Evolutionary conservation across 1,140 invertebrate genomes (phyloP).

Genomic region (Rhopalosiphum maidis): DNA sequence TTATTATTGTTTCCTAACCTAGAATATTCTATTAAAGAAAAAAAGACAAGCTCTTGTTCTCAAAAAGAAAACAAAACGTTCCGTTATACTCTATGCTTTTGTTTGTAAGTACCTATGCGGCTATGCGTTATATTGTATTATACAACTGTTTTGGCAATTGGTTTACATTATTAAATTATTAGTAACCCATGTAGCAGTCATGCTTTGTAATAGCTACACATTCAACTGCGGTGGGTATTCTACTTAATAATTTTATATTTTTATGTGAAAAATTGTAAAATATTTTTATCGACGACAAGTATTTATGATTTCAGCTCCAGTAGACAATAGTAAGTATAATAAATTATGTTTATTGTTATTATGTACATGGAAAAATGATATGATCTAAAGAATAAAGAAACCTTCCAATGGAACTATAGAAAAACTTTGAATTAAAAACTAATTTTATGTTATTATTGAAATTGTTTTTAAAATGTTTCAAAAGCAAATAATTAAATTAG

Average conservation of each 20-base stretch:
- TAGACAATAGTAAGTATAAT: neutral
- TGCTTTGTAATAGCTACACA: neutral
- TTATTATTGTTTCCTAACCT: constrained; percentile 2
- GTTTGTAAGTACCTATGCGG: neutral
- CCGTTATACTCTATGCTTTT: neutral
- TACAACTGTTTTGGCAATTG: neutral
- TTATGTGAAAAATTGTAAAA: neutral
- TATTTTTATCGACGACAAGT: neutral
- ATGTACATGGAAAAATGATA: neutral
- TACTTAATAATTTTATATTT: neutral
- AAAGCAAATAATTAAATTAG: neutral
- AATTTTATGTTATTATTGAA: too few species aligned
- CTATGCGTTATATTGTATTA: neutral
- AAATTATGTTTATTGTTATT: neutral
- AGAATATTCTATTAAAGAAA: neutral
- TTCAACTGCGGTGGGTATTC: neutral
- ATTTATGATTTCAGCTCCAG: neutral
- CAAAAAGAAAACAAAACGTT: neutral
- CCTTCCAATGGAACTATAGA: neutral
- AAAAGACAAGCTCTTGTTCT: neutral
- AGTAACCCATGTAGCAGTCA: neutral
- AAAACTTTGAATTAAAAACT: neutral
- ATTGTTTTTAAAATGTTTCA: neutral
- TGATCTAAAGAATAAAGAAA: neutral
- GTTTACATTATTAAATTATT: neutral